A percentile compares a stretch with the other conserved stretches of the same genome.
phyloP scores from a whole-genome alignment of 2,888 invertebrate genomes.

The Sabellastarte sp. region DNA sequence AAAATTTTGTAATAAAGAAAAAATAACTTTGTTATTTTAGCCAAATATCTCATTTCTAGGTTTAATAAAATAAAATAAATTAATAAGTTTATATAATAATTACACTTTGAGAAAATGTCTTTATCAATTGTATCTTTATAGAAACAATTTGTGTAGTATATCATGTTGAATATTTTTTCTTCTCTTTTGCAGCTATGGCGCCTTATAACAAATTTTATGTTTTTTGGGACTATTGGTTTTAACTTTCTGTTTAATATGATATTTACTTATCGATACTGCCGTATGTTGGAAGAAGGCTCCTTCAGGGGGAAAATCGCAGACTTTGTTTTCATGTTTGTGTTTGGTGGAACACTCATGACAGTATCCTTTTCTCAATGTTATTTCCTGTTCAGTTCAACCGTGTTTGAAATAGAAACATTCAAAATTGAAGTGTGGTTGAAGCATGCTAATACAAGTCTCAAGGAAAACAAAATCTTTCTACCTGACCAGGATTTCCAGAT shows the following conservation, averaged over 20 bases:
- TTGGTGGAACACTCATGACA: constrained; percentile 78
- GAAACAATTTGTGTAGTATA: background rate
- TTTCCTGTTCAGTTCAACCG: too few relatives aligned
- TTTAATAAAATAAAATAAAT: background rate
- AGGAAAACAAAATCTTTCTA: too few relatives aligned
- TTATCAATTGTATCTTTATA: too few relatives aligned
- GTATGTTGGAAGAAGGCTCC: constrained; percentile 98
- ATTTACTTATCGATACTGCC: constrained; percentile 97
- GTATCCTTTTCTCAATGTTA: constrained; percentile 65
- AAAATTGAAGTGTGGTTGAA: too few relatives aligned
- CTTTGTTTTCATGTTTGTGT: constrained; percentile 98
- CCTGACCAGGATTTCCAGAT: too few relatives aligned
- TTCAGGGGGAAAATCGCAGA: constrained; percentile 95
- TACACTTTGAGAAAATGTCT: too few relatives aligned
- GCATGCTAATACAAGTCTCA: too few relatives aligned
- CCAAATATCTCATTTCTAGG: background rate
- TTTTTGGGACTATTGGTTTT: constrained; percentile 97
- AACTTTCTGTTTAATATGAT: constrained; percentile 99
- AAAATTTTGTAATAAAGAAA: background rate
- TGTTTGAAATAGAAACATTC: too few relatives aligned
- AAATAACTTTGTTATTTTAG: background rate
- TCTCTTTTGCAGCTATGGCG: constrained; percentile 78
- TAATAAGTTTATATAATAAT: too few relatives aligned
- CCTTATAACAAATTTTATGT: constrained; percentile 92
- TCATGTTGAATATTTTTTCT: constrained; percentile 2